Conservation (phyloP, 2,888 invertebrate species). For the Tenthredo livida region DNA sequence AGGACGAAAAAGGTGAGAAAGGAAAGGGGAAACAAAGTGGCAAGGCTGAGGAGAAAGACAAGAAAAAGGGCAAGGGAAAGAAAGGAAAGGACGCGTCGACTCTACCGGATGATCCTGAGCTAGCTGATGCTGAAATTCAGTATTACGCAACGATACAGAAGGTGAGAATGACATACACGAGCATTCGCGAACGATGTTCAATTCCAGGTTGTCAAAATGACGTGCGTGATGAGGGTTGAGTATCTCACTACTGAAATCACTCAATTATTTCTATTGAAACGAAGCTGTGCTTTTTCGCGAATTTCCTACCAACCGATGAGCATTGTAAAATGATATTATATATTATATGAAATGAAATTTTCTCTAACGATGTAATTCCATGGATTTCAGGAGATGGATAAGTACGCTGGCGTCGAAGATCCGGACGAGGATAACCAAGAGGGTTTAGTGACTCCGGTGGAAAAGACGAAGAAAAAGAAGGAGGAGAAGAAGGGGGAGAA, state of each 20-base stretch:
- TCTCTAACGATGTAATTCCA: background rate
- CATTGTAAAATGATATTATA: background rate
- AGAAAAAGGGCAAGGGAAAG: slow-evolving; percentile 48
- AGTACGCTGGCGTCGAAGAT: slow-evolving; percentile 62
- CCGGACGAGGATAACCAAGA: slow-evolving; percentile 41
- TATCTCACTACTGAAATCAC: background rate
- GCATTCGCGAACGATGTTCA: background rate
- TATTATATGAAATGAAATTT: background rate
- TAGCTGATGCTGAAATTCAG: slow-evolving; percentile 42
- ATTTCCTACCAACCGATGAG: background rate
- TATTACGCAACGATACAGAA: slow-evolving; percentile 47
- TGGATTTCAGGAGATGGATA: slow-evolving; percentile 65
- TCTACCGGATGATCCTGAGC: slow-evolving; percentile 48
- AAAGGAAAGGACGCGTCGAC: slow-evolving; percentile 10
- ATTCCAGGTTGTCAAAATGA: background rate
- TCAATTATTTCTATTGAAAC: background rate
- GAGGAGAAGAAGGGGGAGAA: slow-evolving; percentile 37
- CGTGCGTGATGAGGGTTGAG: background rate
- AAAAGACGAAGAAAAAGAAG: background rate
- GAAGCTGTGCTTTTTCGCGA: background rate
- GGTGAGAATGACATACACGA: slow-evolving; percentile 28
- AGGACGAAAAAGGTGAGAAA: slow-evolving; percentile 23
- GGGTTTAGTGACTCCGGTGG: background rate
- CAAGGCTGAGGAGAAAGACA: slow-evolving; percentile 36
- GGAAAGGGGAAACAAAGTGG: slow-evolving; percentile 20